These are phyloP conservation scores for Boloria euphrosyne DNA, from an alignment of 2,888 invertebrate genomes.

Conservation along the genomic window DNA sequence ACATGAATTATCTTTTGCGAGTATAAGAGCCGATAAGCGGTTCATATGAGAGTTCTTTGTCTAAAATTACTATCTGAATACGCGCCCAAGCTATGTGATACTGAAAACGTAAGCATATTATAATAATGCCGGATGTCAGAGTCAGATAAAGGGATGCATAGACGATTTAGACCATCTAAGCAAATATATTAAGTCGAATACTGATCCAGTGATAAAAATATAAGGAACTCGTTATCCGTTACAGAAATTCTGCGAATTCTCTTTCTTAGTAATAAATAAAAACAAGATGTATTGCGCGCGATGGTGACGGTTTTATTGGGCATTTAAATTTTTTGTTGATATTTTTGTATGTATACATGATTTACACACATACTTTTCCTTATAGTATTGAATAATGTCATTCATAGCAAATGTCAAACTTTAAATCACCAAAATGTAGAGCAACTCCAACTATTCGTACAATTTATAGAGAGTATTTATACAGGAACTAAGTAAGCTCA, in stretches of 20 bases:
- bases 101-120: constrained; percentile 45
- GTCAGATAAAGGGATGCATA: constrained; percentile 65
- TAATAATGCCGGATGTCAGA: constrained; percentile 70
- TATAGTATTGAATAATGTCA: too few species aligned
- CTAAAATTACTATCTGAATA: constrained; percentile 60
- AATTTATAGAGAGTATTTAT: constrained; percentile 9
- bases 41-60: constrained; percentile 62
- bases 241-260: constrained; percentile 30
- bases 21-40: constrained; percentile 59
- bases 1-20: constrained; percentile 60
- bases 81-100: constrained; percentile 43
- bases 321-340: constrained; percentile 32
- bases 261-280: constrained; percentile 41
- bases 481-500: constrained; percentile 9
- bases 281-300: constrained; percentile 27
- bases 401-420: background rate
- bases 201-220: constrained; percentile 32
- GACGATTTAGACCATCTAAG: constrained; percentile 26
- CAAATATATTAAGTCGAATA: constrained; percentile 26
- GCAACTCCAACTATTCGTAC: background rate
- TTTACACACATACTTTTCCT: too few species aligned
- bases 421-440: constrained; percentile 15
- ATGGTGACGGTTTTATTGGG: constrained; percentile 29
- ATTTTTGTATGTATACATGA: constrained; percentile 29
- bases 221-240: constrained; percentile 29